Evolutionary conservation across 2,113 vertebrate species (phyloP).

Genomic region (Mesembrinibis cayennensis): DNA sequence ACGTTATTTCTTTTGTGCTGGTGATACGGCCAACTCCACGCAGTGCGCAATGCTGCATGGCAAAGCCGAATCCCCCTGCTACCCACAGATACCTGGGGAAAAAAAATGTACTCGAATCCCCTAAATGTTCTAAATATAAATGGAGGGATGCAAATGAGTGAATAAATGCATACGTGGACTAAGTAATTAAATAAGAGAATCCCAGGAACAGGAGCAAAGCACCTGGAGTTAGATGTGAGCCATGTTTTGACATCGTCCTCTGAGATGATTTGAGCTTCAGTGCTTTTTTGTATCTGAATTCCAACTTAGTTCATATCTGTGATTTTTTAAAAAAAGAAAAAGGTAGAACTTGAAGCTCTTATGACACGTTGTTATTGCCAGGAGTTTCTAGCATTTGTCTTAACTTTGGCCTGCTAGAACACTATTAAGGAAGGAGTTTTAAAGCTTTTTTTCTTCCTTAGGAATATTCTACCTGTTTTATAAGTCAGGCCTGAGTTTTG

Average conservation of each 20-base stretch:
- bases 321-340: background rate
- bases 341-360: background rate
- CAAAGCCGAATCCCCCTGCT: background rate
- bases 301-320: background rate
- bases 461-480: background rate
- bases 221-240: slow-evolving; percentile 41
- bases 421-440: background rate
- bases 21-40: background rate
- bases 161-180: slow-evolving; percentile 35
- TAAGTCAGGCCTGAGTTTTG: background rate
- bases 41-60: background rate
- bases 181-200: slow-evolving; percentile 46
- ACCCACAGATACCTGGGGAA: background rate
- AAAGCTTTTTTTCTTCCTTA: background rate
- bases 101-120: background rate
- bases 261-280: slow-evolving; percentile 10
- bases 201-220: slow-evolving; percentile 22
- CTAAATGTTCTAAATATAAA: background rate
- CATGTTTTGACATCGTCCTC: slow-evolving; percentile 24
- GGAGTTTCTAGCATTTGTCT: background rate
- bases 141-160: slow-evolving; percentile 38
- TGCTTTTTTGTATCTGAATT: slow-evolving; percentile 42
- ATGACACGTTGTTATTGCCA: background rate
- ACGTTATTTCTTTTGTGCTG: background rate
- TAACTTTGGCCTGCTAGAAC: background rate